A percentile compares a stretch with the other conserved stretches of the same genome.
phyloP scores from a whole-genome alignment of 2,888 invertebrate species.

The Pteria penguin region DNA sequence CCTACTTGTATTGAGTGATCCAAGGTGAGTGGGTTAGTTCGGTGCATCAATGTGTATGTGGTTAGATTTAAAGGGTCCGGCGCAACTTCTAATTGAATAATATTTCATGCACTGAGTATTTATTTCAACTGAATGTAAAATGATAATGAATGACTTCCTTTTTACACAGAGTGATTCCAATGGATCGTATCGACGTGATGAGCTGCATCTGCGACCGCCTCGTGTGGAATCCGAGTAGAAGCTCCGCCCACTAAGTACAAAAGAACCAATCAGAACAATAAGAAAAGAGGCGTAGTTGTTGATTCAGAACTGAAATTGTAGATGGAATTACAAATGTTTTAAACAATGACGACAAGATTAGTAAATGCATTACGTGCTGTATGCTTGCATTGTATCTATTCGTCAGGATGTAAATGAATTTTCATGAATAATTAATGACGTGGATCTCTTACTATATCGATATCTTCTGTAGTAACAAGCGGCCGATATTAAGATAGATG shows the following conservation, averaged over 20 bases:
- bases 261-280: neutral
- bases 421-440: neutral
- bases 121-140: neutral
- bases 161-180: neutral
- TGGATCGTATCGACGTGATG: neutral
- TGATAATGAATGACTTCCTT: neutral
- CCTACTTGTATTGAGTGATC: no score
- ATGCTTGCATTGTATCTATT: no score
- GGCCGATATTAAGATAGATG: no score
- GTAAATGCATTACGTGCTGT: neutral
- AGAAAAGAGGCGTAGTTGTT: neutral
- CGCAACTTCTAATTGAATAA: no score
- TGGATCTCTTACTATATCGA: neutral
- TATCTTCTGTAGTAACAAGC: no score
- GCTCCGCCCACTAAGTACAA: neutral
- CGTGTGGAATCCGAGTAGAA: neutral
- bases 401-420: neutral
- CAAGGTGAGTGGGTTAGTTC: no score
- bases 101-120: no score
- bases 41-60: no score
- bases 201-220: neutral
- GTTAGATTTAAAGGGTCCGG: no score
- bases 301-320: neutral
- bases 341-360: neutral
- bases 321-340: neutral